Conservation (phyloP, 2,113 vertebrate species). For the Melanocharis versteri region DNA sequence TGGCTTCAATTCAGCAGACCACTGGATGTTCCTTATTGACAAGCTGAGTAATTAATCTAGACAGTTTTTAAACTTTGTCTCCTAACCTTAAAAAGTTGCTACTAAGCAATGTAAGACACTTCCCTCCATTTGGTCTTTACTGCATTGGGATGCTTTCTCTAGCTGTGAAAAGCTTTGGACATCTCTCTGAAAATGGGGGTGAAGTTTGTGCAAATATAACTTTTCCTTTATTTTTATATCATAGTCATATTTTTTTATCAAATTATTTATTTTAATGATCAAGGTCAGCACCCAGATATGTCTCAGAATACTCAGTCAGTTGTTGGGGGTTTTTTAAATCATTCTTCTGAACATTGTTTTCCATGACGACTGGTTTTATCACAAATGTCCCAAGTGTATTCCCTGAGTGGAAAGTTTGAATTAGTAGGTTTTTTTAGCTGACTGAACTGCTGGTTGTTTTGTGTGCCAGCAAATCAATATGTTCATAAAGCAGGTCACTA, state of each 20-base stretch:
- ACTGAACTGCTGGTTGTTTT: background rate
- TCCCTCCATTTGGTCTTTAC: background rate
- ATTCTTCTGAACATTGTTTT: background rate
- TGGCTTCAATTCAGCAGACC: background rate
- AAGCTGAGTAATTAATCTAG: background rate
- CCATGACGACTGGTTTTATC: background rate
- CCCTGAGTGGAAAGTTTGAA: background rate
- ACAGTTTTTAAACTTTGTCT: background rate
- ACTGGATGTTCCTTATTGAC: background rate
- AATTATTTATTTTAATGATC: background rate
- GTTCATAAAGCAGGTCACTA: background rate
- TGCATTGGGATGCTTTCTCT: background rate
- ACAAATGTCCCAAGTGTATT: background rate
- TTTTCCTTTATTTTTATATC: background rate
- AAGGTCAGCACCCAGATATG: background rate
- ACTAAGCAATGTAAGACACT: background rate
- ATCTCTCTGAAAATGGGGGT: background rate
- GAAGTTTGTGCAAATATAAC: background rate
- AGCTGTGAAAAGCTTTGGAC: background rate
- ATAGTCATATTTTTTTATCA: background rate
- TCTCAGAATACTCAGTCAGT: background rate
- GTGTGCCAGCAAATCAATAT: background rate
- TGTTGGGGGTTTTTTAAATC: rapidly evolving
- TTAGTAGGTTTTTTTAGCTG: background rate
- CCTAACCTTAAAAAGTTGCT: background rate